Evolutionary conservation across 2,888 invertebrate genomes (phyloP).

Genomic region (Drosophila ezoana): DNA sequence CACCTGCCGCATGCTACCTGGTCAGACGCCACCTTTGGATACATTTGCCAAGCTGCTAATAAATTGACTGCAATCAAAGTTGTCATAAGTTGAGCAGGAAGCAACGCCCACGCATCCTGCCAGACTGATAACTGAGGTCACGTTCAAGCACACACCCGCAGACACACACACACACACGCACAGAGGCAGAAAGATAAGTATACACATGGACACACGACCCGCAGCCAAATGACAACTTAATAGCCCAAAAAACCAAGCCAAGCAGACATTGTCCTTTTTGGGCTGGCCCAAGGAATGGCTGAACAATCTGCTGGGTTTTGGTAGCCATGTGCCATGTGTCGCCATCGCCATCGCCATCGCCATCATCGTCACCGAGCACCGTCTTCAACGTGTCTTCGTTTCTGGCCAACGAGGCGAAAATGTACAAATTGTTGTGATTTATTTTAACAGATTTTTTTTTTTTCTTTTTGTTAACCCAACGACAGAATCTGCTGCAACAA

Average conservation of each 20-base stretch:
- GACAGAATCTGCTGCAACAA: slow-evolving; percentile 9
- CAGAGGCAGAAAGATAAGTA: slow-evolving; percentile 45
- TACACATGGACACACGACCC: slow-evolving; percentile 34
- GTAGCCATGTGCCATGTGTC: slow-evolving; percentile 58
- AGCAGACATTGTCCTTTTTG: slow-evolving; percentile 68
- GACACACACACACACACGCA: slow-evolving; percentile 14
- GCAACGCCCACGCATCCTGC: slow-evolving; percentile 30
- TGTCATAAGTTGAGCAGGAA: slow-evolving; percentile 68
- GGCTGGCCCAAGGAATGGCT: slow-evolving; percentile 10
- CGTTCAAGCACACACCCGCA: slow-evolving; percentile 40
- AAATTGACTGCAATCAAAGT: slow-evolving; percentile 79
- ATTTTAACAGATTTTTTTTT: slow-evolving; percentile 70
- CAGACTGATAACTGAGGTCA: slow-evolving; percentile 66
- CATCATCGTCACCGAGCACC: slow-evolving; percentile 41
- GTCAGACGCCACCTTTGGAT: slow-evolving; percentile 28
- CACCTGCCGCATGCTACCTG: slow-evolving; percentile 43
- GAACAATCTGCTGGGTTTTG: slow-evolving; percentile 52
- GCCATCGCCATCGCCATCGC: slow-evolving; percentile 42
- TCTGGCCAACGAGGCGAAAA: slow-evolving; percentile 77
- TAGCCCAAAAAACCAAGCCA: slow-evolving; percentile 63
- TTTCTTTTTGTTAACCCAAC: slow-evolving; percentile 67
- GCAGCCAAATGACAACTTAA: slow-evolving; percentile 78
- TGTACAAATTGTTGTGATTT: slow-evolving; percentile 80
- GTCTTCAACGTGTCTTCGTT: slow-evolving; percentile 27
- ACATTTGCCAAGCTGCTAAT: slow-evolving; percentile 62